Base-by-base conservation (phyloP, 2,797 vertebrate species). In the Galago senegalensis region DNA sequence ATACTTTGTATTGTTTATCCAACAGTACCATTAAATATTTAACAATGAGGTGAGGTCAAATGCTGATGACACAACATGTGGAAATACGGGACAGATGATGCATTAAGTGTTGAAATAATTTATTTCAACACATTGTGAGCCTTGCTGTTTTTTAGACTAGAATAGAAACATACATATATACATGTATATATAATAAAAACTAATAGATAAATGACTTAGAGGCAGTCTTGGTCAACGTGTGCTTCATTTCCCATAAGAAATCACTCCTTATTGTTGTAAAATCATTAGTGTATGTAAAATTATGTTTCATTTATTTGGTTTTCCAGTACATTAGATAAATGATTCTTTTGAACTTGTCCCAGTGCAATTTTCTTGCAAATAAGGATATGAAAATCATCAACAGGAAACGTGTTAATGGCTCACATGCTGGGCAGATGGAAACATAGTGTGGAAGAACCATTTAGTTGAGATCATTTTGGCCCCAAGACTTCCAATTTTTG, bases 391-490 rank as follows among this genome's bases (percentile, higher is more conserved):
- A 96, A 92, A 92, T 95, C 86, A 94, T 97, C 96, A 96, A 80
- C 93, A 96, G 94, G 87, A 97, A 94, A 77, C 67, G 93, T 97
- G 97, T 90, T 96, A 93, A 96, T 94, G 61, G 89, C 84, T 92
- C 95, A 97, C 91, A 93, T 93, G 94, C 73, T 93, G 94, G 96
- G 85, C 96, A 97, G 96, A 97, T 97, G 97, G 96, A 87, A 97
- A 96, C 84, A 60, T 21, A 70, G 70, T 69, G 93, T 60, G 94
- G 87, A 94, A 97, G 91, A 95, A 94, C 63, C 93, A 90, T 69
- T 97, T 85, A 84, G 96, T 96, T 97, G 96, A 97, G 96, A 89
- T 97, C 96, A 97, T 97, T 96, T 96, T 97, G 96, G 92, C 86
- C 91, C 40, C 75, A 58, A 94, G 73, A 95, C 69, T 87, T 94